Evolutionary conservation across 2,888 invertebrate genomes (phyloP).

Genomic region (Polydrusus pterygomalis): DNA sequence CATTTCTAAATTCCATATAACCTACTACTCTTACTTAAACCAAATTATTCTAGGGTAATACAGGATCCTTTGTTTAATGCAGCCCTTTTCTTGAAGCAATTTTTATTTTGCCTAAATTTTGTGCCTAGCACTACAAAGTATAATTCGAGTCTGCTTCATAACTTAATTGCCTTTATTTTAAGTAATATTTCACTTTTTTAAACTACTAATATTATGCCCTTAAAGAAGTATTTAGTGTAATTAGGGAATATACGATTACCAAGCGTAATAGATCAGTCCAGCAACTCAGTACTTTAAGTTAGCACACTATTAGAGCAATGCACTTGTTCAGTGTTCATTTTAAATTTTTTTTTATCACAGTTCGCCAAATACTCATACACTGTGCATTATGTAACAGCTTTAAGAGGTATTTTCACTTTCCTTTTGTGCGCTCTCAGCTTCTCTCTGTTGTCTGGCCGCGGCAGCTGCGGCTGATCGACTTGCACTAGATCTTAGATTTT

Average conservation of each 20-base stretch:
- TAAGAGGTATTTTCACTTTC: conserved; percentile 66
- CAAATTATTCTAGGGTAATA: neutral
- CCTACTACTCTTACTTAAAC: too few species aligned
- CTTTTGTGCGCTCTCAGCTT: conserved; percentile 69
- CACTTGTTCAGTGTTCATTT: conserved; percentile 37
- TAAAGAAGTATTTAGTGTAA: conserved; percentile 42
- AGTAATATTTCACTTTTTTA: conserved; percentile 25
- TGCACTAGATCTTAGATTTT: conserved; percentile 82
- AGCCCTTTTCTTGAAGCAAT: neutral
- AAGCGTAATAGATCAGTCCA: conserved; percentile 65
- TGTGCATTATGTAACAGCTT: conserved; percentile 46
- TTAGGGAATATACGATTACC: conserved; percentile 60
- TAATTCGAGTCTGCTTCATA: conserved; percentile 42
- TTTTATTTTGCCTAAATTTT: conserved; percentile 13
- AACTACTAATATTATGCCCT: conserved; percentile 40
- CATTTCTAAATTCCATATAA: too few species aligned
- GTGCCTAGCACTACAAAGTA: conserved; percentile 38
- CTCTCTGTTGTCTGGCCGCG: conserved; percentile 73
- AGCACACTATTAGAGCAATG: conserved; percentile 37
- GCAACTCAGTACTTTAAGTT: conserved; percentile 43
- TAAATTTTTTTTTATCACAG: conserved; percentile 67
- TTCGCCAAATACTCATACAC: conserved; percentile 68
- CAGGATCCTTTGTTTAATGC: conserved; percentile 3
- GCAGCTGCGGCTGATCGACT: conserved; percentile 79
- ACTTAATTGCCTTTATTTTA: conserved; percentile 31